Base-by-base conservation (phyloP, 2,888 invertebrate species). In the Cryptocheilus praepositus region DNA sequence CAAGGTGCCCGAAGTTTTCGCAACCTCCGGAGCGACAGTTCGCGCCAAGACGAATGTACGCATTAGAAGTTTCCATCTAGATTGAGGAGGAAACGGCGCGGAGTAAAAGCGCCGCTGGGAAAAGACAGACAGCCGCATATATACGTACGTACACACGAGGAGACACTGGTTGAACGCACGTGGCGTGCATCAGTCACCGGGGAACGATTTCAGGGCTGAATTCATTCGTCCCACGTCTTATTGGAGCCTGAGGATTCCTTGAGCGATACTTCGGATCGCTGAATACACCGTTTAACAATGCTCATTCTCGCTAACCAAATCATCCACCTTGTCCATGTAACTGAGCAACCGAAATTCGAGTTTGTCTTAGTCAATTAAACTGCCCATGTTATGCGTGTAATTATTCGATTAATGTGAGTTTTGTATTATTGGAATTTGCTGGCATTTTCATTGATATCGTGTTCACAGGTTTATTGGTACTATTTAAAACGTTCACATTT, bases 201-300 rank as follows among this genome's bases (percentile, higher is more conserved):
- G 18, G n/a, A 67, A 49, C 66, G 61, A 77, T 76, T 77, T 72
- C 65, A 59, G 53, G 57, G 54, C 51, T 63, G 69, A 76, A 71
- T 69, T 61, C 66, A 60, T 55, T 8, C 25, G 19, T 16, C 15
- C 43, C 51, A 44, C n/a, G 58, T 54, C 59, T 65, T 59, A 61
- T 55, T 56, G 49, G 36, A 49, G 15, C 13, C 52, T 13, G 52
- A 21, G 53, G 15, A 55, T 36, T 16, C 43, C 5, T n/a, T 15
- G n/a, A 55, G 60, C 58, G 44, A 45, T 62, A 46, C 54, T 18
- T 63, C 57, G 67, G 59, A 71, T 74, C 58, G 68, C 57, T 60
- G 68, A 74, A 77, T 63, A 72, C 70, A 58, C 75, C 75, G 70
- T 75, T 78, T 70, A 75, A 71, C 72, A 70, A 53, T 51, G 64